Base-by-base conservation (phyloP, 1,140 invertebrate species). In the Anoplolepis gracilipes region DNA sequence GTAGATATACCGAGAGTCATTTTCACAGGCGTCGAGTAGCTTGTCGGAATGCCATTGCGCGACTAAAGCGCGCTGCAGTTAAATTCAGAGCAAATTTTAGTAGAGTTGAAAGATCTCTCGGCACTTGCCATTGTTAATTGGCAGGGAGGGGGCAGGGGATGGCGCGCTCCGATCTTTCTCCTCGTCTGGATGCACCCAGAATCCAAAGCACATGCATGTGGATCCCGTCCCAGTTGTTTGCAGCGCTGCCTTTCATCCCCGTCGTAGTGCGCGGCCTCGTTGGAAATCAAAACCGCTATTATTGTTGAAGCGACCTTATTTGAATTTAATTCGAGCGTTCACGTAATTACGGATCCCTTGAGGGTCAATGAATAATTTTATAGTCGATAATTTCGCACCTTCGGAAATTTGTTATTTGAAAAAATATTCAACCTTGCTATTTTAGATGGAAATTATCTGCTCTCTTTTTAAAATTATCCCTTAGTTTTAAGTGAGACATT, bases 81-180 rank as follows among this genome's bases (percentile, higher is more conserved):
- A 89, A 89, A 88, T 89, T 85, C 73, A 46, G 78, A 65, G 87
- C 88, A 89, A 89, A 89, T 89, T 49, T 49, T 89, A 89, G 78
- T 61, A 78, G 77, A 75, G 84, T 30, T 55, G 36, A 85, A 57
- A 64, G 62, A 79, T 77, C 39, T 76, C 62, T 46, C 62, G 61
- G 81, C 53, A 76, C 86, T 89, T 67, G 85, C 85, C 69, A 90
- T 90, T 89, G 88, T 87, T 90, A 90, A 90, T 90, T 90, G 85
- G 87, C 69, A 84, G 57, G 46, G 62, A 57, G 67, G 57, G 33
- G 62, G 39, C 61, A 72, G 61, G 36, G 69, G 30, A 11, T 53
- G 62, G n/a, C 49, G 19, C 39, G 28, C 59, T 78, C 57, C 39
- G 30, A 67, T 64, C 75, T 78, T 79, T 85, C n/a, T n/a, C 46